Percentiles rank a stretch among this genome's conserved stretches.
These are phyloP conservation scores for Tethya wilhelma DNA, from an alignment of 37 sponge, comb jelly and placozoan genomes.

Conservation along the genomic window DNA sequence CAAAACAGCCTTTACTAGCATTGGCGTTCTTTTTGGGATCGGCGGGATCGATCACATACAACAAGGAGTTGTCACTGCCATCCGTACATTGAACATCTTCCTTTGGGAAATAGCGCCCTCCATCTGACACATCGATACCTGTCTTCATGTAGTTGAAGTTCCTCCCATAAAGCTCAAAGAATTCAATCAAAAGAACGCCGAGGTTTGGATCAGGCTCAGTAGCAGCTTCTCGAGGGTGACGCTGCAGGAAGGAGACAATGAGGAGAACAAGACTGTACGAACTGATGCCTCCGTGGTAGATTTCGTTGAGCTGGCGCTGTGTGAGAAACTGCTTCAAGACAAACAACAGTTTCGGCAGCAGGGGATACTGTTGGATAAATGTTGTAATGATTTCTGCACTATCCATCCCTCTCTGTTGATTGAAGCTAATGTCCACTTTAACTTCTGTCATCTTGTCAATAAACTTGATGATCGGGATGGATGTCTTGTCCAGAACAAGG, in stretches of 20 bases:
- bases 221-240: constrained; percentile 70
- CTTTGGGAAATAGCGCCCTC: constrained; percentile 91
- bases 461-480: constrained; percentile 92
- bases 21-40: constrained; percentile 58
- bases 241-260: constrained; percentile 91
- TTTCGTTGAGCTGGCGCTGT: constrained; percentile 91
- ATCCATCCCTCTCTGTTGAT: constrained; percentile 68
- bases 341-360: constrained; percentile 80
- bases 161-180: constrained; percentile 96
- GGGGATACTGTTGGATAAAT: constrained; percentile 75
- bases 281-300: constrained; percentile 93
- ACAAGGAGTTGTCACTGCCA: constrained; percentile 21
- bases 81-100: constrained; percentile 35
- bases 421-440: constrained; percentile 94
- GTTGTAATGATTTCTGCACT: constrained; percentile 68
- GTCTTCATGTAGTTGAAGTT: constrained; percentile 90
- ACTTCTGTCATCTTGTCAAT: constrained; percentile 82
- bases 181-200: constrained; percentile 95
- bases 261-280: constrained; percentile 94
- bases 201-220: constrained; percentile 78
- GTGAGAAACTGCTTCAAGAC: constrained; percentile 95
- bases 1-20: constrained; percentile 80
- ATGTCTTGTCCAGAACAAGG: constrained; percentile 87
- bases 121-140: constrained; percentile 74
- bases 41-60: constrained; percentile 61